phyloP scores from a whole-genome alignment of 2,113 vertebrate species.

The Hippotragus niger region DNA sequence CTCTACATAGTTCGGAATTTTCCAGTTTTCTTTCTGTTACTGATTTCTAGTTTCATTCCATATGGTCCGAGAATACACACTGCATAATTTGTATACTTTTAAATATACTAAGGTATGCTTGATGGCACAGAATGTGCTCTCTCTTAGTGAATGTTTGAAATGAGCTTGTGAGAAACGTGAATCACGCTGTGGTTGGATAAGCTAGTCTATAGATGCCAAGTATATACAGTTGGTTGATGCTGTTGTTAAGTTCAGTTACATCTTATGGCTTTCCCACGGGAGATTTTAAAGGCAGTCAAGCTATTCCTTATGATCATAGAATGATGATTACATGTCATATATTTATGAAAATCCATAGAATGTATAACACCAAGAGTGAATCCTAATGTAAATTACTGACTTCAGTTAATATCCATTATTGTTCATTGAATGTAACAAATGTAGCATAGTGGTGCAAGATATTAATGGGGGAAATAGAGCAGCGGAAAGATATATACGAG shows the following conservation, averaged over 20 bases:
- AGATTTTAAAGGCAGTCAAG: background rate
- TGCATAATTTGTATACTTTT: background rate
- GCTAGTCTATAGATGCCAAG: background rate
- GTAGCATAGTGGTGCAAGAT: background rate
- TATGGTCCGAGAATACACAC: background rate
- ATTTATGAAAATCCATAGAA: background rate
- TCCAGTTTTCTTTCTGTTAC: background rate
- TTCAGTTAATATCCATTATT: background rate
- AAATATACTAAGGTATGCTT: background rate
- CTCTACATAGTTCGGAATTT: background rate
- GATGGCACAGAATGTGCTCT: background rate
- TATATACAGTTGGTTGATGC: background rate
- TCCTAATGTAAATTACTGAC: background rate
- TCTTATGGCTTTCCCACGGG: background rate
- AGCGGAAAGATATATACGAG: background rate
- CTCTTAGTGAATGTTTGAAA: background rate
- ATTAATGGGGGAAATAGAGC: background rate
- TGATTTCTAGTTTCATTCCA: background rate
- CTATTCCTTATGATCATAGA: background rate
- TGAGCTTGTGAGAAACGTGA: background rate
- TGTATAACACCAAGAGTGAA: background rate
- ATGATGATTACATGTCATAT: background rate
- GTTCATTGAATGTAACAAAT: background rate
- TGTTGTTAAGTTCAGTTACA: background rate
- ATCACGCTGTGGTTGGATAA: background rate